A percentile compares a stretch with the other conserved stretches of the same genome.
phyloP scores from a whole-genome alignment of 2,113 vertebrate genomes.

The Rhinogobius similis region DNA sequence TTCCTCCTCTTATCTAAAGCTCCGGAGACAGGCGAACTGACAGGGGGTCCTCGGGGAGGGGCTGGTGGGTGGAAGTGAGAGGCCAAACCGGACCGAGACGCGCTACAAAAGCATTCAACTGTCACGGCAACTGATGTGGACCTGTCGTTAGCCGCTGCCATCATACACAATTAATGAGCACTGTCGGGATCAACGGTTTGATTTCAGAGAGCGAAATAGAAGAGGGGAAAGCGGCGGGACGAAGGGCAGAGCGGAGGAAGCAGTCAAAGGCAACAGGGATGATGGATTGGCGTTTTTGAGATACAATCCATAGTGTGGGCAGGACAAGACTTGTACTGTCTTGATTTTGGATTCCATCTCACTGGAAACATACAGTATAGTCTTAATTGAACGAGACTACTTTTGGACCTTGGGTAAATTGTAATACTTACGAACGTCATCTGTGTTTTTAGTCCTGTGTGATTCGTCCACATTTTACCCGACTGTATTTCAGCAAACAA shows the following conservation, averaged over 20 bases:
- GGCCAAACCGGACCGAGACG: constrained; percentile 49
- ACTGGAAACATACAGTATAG: too few species aligned
- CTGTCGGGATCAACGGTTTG: constrained; percentile 34
- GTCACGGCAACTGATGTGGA: constrained; percentile 55
- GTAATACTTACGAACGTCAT: too few species aligned
- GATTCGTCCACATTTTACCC: too few species aligned
- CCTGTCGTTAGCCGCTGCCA: constrained; percentile 41
- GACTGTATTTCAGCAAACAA: too few species aligned
- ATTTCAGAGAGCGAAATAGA: constrained; percentile 17
- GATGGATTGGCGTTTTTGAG: not conserved
- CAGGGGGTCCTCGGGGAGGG: constrained; percentile 45
- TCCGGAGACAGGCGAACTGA: constrained; percentile 59
- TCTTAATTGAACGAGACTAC: too few species aligned
- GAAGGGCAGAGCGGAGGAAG: not conserved
- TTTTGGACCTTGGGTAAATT: too few species aligned
- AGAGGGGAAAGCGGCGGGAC: not conserved
- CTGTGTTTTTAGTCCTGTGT: too few species aligned
- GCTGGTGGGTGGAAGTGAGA: constrained; percentile 27
- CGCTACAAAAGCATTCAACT: constrained; percentile 35
- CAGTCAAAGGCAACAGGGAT: not conserved
- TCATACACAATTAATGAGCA: constrained; percentile 60
- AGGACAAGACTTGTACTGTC: too few species aligned
- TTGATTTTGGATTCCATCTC: too few species aligned
- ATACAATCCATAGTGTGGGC: not conserved
- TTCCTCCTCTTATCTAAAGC: constrained; percentile 55